Evolutionary conservation across 2,888 invertebrate genomes (phyloP).

Genomic region (Halocaridina rubra): DNA sequence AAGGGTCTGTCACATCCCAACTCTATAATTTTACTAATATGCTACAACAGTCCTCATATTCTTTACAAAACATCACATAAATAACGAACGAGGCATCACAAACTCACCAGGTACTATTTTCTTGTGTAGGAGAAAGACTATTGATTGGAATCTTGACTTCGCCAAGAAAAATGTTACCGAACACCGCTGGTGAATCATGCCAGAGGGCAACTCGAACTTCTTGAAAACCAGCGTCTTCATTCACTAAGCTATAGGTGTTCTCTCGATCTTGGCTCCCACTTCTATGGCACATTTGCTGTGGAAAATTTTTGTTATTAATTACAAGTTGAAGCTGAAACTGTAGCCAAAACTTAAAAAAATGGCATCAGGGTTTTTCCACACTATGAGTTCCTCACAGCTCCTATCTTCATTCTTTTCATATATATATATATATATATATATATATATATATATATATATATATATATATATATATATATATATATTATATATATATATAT

Average conservation of each 20-base stretch:
- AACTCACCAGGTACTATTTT: slow-evolving; percentile 81
- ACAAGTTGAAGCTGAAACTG: background rate
- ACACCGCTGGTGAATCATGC: slow-evolving; percentile 84
- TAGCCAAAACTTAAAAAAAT: too few species aligned
- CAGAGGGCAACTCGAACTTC: slow-evolving; percentile 79
- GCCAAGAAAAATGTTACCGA: slow-evolving; percentile 87
- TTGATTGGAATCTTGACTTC: slow-evolving; percentile 85
- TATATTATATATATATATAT: background rate
- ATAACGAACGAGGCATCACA: too few species aligned
- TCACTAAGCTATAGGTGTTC: slow-evolving; percentile 50
- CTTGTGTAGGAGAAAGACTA: slow-evolving; percentile 76
- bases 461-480: background rate
- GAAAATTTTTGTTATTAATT: background rate
- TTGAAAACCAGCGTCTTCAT: slow-evolving; percentile 51
- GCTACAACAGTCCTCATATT: background rate
- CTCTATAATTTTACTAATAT: background rate
- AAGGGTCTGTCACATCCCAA: background rate
- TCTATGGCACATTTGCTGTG: slow-evolving; percentile 34
- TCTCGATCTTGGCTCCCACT: slow-evolving; percentile 44
- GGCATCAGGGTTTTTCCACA: too few species aligned
- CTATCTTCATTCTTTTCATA: too few species aligned
- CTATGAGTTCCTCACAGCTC: too few species aligned
- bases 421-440: background rate
- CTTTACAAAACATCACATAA: background rate
- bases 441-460: background rate